Evolutionary conservation across 2,888 invertebrate genomes (phyloP), one percentile per base, ranked within the genome.

Genomic region (Gari tellinella): DNA sequence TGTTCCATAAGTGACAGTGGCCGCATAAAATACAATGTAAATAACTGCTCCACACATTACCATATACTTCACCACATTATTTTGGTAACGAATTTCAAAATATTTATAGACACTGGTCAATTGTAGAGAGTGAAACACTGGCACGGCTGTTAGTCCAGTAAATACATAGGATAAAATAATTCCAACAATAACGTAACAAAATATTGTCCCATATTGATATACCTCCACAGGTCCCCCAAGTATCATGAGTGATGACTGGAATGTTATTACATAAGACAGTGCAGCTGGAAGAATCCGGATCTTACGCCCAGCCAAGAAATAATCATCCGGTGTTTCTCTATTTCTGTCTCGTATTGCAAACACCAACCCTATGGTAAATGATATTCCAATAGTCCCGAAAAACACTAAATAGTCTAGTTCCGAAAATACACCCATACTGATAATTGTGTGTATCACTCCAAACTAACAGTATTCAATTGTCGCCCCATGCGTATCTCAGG

Each of bases 171-270:
- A 43, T 12, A 43, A 8, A 0, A 23, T 15, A 4, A 56, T 37
- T 21, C 60, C 72, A 41, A 72, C 38, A 38, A 25, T 21, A 1
- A 21, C 21, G 5, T 45, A 46, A 12, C 21, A 5, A n/a, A 15
- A 49, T 31, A 51, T 48, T 8, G 62, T 51, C 5, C 72, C 72
- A 21, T 72, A 66, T 2, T 40, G 57, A 31, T 64, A 70, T 4
- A 23, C 31, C 21, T 64, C 70, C 0, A 61, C 73, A 2, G 73
- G 73, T 23, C 25, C 12, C 1, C 57, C 57, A 1, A 72, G 14
- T 5, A 72, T 58, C 19, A 72, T 8, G 12, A 72, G 37, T n/a
- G 72, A 72, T 3, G 72, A 72, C 31, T 72, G 72, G 19, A 67
- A 72, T 14, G 66, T 67, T 7, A 72, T 67, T 12, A 72, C 53